Evolutionary conservation across 2,113 vertebrate species (phyloP).

Genomic region (Hylia prasina): DNA sequence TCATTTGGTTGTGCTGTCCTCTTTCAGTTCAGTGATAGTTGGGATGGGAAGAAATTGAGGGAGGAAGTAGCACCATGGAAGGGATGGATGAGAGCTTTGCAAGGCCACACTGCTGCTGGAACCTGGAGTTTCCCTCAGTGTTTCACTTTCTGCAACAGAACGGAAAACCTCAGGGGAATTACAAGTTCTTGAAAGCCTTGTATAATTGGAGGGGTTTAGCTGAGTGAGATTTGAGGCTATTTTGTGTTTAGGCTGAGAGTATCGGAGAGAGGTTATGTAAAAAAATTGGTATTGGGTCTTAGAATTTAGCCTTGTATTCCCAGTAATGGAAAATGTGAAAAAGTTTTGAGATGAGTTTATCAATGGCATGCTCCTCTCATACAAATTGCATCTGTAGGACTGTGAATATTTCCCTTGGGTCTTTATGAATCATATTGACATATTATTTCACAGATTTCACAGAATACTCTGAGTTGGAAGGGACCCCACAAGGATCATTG

Average conservation of each 20-base stretch:
- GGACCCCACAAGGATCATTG: background rate
- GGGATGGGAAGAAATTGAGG: background rate
- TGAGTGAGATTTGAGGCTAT: background rate
- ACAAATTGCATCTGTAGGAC: background rate
- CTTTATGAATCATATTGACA: background rate
- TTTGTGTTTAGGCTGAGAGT: background rate
- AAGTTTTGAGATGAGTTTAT: background rate
- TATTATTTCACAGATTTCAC: background rate
- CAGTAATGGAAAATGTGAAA: background rate
- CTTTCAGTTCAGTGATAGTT: background rate
- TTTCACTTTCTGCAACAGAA: background rate
- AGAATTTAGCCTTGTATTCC: background rate
- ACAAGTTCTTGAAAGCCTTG: background rate
- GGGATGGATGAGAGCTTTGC: background rate
- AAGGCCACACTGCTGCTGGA: background rate
- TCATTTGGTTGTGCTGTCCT: background rate
- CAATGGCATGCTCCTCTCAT: background rate
- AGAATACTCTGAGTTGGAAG: background rate
- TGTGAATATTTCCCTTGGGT: background rate
- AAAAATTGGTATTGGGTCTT: background rate
- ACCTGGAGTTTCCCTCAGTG: background rate
- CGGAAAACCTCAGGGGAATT: background rate
- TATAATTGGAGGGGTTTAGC: background rate
- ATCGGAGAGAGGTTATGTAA: background rate
- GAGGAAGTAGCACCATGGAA: background rate